Percentiles rank a stretch among this genome's conserved stretches.
Conservation (phyloP, 2,888 invertebrate species). For the Amitus sp. region DNA sequence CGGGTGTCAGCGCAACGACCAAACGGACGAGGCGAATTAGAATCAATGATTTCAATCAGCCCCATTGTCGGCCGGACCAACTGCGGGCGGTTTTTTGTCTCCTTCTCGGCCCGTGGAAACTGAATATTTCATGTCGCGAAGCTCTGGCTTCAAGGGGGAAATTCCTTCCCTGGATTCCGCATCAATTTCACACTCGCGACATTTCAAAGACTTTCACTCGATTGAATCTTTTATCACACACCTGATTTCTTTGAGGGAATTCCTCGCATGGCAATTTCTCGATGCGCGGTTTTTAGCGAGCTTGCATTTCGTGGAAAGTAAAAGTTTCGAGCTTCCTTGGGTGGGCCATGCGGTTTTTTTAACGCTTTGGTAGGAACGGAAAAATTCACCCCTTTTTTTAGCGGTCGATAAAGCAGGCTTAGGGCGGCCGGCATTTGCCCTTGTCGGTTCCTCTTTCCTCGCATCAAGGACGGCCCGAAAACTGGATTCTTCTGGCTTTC, state of each 20-base stretch:
- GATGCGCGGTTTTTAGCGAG: no score
- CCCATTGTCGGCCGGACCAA: slow-evolving; percentile 58
- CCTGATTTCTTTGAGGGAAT: no score
- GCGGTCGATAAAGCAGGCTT: slow-evolving; percentile 62
- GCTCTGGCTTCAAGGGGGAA: no score
- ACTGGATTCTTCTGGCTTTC: slow-evolving; percentile 21
- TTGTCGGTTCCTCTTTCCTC: slow-evolving; percentile 42
- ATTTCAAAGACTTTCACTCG: no score
- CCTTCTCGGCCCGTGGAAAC: no score
- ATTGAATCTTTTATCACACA: no score
- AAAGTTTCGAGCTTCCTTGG: slow-evolving; percentile 16
- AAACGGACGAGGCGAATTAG: slow-evolving; percentile 49
- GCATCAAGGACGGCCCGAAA: slow-evolving; percentile 30
- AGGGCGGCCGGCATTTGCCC: slow-evolving; percentile 46
- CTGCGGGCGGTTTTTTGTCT: slow-evolving; percentile 19
- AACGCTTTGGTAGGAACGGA: slow-evolving; percentile 38
- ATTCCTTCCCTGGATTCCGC: slow-evolving; percentile 27
- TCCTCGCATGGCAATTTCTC: slow-evolving; percentile 34
- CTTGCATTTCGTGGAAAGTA: no score
- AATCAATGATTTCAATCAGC: slow-evolving; percentile 63
- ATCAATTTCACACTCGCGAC: slow-evolving; percentile 60
- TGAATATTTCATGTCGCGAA: no score
- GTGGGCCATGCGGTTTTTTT: slow-evolving; percentile 30
- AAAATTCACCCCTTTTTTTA: slow-evolving; percentile 62
- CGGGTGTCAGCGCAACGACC: slow-evolving; percentile 50